Conservation (phyloP, 2,797 vertebrate genomes). For the Enteromius mattozi region DNA sequence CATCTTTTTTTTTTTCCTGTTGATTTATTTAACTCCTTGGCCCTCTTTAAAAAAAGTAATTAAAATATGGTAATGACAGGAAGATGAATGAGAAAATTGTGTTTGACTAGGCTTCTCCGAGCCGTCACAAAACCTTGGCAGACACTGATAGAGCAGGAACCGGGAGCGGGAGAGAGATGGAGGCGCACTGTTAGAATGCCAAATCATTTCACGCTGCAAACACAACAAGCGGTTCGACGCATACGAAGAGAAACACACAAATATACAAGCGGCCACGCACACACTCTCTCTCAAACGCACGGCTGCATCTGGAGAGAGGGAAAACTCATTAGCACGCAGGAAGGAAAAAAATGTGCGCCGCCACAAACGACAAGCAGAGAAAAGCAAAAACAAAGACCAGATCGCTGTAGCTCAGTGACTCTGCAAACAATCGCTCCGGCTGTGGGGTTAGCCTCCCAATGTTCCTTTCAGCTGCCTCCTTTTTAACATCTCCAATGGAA, state of each 20-base stretch:
- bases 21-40: constrained; percentile 82
- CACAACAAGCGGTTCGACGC: constrained; percentile 74
- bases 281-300: constrained; percentile 45
- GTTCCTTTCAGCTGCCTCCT: constrained; percentile 34
- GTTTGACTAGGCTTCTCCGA: constrained; percentile 77
- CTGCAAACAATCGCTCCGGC: constrained; percentile 37
- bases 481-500: constrained; percentile 15
- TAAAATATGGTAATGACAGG: constrained; percentile 85
- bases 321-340: constrained; percentile 64
- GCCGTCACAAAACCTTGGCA: constrained; percentile 63
- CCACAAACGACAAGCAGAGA: constrained; percentile 55
- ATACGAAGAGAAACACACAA: constrained; percentile 71
- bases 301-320: constrained; percentile 59
- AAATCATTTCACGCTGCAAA: constrained; percentile 82
- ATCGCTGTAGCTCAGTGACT: constrained; percentile 53
- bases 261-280: constrained; percentile 40
- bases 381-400: constrained; percentile 54
- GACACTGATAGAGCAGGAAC: constrained; percentile 61
- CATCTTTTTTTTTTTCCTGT: constrained; percentile 61
- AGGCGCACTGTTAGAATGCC: constrained; percentile 77
- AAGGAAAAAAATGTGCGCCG: constrained; percentile 22
- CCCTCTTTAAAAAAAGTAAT: constrained; percentile 81
- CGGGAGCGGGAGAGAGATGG: constrained; percentile 65
- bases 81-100: constrained; percentile 79
- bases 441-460: constrained; percentile 33